Percentiles rank a stretch among this genome's conserved stretches.
Conservation (phyloP, 2,797 vertebrate species). For the Hippocampus kuda region DNA sequence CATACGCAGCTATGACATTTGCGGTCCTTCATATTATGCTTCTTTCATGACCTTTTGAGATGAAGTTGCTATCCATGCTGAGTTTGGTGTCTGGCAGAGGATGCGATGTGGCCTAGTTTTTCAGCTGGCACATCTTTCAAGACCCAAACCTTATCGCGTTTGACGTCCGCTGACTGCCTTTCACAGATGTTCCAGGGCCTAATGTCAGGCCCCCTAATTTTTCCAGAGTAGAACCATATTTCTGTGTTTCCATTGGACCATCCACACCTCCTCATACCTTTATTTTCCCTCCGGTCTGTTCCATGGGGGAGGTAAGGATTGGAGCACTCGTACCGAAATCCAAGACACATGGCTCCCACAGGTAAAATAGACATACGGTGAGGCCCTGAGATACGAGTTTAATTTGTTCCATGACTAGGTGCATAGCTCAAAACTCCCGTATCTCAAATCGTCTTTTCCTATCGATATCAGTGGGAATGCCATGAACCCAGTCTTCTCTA, state of each 20-base stretch:
- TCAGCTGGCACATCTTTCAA: background rate
- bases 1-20: background rate
- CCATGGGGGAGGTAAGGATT: background rate
- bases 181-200: background rate
- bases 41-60: conserved; percentile 1
- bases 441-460: no score
- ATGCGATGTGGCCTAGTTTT: background rate
- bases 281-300: conserved; percentile 38
- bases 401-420: no score
- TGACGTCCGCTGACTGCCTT: background rate
- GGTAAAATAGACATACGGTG: no score
- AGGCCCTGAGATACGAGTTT: no score
- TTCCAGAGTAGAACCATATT: background rate
- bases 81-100: background rate
- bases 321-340: no score
- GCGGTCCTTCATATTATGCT: background rate
- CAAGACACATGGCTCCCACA: no score
- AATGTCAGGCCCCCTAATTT: background rate
- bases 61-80: background rate
- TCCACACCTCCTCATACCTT: conserved; percentile 12
- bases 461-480: no score
- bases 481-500: no score
- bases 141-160: conserved; percentile 6
- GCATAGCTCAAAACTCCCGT: no score
- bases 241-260: conserved; percentile 43